Conservation (phyloP, 1,140 invertebrate species). For the Anastrepha ludens region DNA sequence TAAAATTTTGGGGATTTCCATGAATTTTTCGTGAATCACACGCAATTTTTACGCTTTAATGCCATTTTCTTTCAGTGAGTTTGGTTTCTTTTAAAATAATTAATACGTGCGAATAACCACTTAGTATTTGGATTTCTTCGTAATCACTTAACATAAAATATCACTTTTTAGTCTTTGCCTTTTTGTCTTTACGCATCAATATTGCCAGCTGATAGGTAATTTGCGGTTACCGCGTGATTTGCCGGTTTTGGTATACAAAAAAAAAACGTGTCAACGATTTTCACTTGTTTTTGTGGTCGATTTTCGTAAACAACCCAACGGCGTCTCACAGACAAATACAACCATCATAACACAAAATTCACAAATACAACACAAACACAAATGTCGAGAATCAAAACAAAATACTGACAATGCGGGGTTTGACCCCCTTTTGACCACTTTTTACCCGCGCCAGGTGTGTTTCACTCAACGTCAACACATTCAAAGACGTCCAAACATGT, state of each 20-base stretch:
- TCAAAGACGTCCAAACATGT: conserved; percentile 3
- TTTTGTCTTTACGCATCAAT: neutral
- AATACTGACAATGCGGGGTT: neutral
- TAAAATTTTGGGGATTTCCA: conserved; percentile 37
- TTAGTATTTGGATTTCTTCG: too few species aligned
- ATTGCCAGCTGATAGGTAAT: neutral
- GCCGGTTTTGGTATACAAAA: conserved; percentile 10
- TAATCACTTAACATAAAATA: too few species aligned
- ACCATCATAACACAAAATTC: neutral
- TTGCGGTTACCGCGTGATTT: conserved; percentile 11
- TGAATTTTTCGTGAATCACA: neutral
- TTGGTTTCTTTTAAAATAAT: neutral
- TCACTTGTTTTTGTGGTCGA: conserved; percentile 24
- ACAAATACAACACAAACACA: neutral
- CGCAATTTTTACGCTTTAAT: neutral
- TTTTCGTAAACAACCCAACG: conserved; percentile 36
- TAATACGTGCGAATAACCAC: too few species aligned
- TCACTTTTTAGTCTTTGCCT: neutral
- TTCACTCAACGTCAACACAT: neutral
- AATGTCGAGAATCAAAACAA: conserved; percentile 1
- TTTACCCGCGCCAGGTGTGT: neutral
- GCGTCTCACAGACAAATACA: neutral
- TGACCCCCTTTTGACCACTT: neutral
- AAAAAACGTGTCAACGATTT: conserved; percentile 13
- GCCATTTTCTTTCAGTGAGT: neutral